These are phyloP conservation scores for Microctonus aethiopoides DNA, from an alignment of 2,888 invertebrate genomes.

Conservation along the genomic window DNA sequence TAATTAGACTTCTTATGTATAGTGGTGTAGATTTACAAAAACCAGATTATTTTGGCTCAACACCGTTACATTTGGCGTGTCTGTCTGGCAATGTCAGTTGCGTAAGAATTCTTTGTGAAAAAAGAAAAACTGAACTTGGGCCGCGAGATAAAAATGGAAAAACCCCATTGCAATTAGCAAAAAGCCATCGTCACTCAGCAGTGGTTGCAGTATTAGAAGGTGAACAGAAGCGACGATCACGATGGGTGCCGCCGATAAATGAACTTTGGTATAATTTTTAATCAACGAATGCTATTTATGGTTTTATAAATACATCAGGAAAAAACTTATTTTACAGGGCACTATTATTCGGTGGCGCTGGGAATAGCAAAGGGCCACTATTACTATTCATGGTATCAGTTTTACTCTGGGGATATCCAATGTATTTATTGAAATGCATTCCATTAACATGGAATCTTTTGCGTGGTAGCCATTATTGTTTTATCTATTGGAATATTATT, in stretches of 20 bases:
- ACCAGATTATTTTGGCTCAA: slow-evolving; percentile 92
- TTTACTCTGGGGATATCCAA: slow-evolving; percentile 91
- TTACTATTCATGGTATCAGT: slow-evolving; percentile 88
- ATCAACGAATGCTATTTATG: background rate
- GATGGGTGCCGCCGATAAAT: slow-evolving; percentile 88
- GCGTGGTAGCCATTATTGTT: slow-evolving; percentile 87
- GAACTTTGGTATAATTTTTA: slow-evolving; percentile 76
- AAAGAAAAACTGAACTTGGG: slow-evolving; percentile 89
- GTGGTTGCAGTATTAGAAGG: slow-evolving; percentile 84
- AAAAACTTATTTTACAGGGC: slow-evolving; percentile 70
- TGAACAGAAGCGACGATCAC: slow-evolving; percentile 81
- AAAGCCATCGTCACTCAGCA: slow-evolving; percentile 87
- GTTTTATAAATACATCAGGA: slow-evolving; percentile 26
- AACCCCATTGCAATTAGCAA: slow-evolving; percentile 89
- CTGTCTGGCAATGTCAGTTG: slow-evolving; percentile 88
- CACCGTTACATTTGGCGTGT: slow-evolving; percentile 90
- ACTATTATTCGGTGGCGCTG: slow-evolving; percentile 88
- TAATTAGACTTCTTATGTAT: slow-evolving; percentile 88
- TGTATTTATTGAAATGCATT: slow-evolving; percentile 91
- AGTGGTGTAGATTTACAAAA: slow-evolving; percentile 91
- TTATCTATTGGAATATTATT: slow-evolving; percentile 88
- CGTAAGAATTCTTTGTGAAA: slow-evolving; percentile 88
- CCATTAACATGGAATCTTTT: slow-evolving; percentile 91
- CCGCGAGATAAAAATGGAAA: slow-evolving; percentile 92
- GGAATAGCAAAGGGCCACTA: slow-evolving; percentile 89